Evolutionary conservation across 1,140 invertebrate genomes (phyloP).

Genomic region (Fopius arisanus): DNA sequence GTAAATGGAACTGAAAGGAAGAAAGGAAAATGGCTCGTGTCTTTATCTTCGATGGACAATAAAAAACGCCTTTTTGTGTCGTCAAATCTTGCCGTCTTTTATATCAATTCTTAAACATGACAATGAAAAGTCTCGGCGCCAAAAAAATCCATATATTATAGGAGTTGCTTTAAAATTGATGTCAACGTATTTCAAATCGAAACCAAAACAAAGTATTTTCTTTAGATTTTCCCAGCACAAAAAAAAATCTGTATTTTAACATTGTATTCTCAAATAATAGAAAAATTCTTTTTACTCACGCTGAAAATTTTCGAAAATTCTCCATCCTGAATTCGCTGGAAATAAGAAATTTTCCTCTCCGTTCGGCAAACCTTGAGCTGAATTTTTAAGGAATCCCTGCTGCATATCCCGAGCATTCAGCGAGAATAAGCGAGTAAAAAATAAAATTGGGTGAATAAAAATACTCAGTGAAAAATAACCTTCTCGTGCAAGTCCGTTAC

Average conservation of each 20-base stretch:
- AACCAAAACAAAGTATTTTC: not conserved
- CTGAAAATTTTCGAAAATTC: too few species aligned
- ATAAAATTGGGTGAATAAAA: not conserved
- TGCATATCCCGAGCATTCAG: not conserved
- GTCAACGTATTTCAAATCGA: not conserved
- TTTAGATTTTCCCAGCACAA: too few species aligned
- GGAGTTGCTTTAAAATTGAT: not conserved
- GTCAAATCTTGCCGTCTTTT: not conserved
- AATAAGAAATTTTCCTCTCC: too few species aligned
- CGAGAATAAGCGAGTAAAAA: not conserved
- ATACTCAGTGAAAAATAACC: conserved; percentile 7
- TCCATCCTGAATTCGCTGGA: too few species aligned
- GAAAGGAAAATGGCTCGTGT: not conserved
- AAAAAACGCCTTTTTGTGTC: not conserved
- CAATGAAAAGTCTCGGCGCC: not conserved
- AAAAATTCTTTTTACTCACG: too few species aligned
- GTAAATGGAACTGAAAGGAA: not conserved
- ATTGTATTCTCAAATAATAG: too few species aligned
- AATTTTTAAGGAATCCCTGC: too few species aligned
- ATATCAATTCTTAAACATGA: not conserved
- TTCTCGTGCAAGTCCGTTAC: conserved; percentile 7
- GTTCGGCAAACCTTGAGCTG: too few species aligned
- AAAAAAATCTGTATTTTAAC: too few species aligned
- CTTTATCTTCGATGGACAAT: not conserved
- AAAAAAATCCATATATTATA: not conserved